Conservation (phyloP, 1,140 invertebrate genomes). For the Drosophila nikananu region DNA sequence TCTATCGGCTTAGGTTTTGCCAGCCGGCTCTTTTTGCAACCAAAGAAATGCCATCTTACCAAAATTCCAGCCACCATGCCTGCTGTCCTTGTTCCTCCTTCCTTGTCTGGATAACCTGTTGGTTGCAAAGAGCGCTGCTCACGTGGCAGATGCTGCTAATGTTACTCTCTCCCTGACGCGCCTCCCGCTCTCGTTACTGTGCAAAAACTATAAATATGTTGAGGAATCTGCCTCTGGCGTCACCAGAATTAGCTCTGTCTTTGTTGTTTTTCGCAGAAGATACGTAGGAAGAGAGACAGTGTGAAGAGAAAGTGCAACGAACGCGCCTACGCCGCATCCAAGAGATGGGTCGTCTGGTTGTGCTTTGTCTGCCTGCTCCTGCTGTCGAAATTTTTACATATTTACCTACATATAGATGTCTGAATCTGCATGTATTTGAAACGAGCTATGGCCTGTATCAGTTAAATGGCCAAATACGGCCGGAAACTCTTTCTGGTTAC, state of each 20-base stretch:
- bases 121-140: slow-evolving; percentile 12
- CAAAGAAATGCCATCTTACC: slow-evolving; percentile 7
- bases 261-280: slow-evolving; percentile 22
- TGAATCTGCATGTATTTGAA: slow-evolving; percentile 4
- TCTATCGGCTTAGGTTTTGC: slow-evolving; percentile 35
- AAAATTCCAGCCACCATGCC: background rate
- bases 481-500: slow-evolving; percentile 18
- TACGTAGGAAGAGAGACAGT: background rate
- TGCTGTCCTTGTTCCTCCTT: slow-evolving; percentile 18
- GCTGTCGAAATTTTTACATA: background rate
- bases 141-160: slow-evolving; percentile 34
- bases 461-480: slow-evolving; percentile 4
- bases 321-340: slow-evolving; percentile 48
- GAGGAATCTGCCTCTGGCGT: slow-evolving; percentile 35
- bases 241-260: slow-evolving; percentile 24
- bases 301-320: slow-evolving; percentile 34
- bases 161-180: slow-evolving; percentile 16
- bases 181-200: slow-evolving; percentile 8
- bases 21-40: slow-evolving; percentile 8
- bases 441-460: background rate
- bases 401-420: background rate
- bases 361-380: slow-evolving; percentile 24
- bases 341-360: slow-evolving; percentile 27
- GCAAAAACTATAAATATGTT: slow-evolving; percentile 34
- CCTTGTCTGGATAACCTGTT: slow-evolving; percentile 29